Evolutionary conservation across 2,888 invertebrate genomes (phyloP).

Genomic region (Neria commutata): DNA sequence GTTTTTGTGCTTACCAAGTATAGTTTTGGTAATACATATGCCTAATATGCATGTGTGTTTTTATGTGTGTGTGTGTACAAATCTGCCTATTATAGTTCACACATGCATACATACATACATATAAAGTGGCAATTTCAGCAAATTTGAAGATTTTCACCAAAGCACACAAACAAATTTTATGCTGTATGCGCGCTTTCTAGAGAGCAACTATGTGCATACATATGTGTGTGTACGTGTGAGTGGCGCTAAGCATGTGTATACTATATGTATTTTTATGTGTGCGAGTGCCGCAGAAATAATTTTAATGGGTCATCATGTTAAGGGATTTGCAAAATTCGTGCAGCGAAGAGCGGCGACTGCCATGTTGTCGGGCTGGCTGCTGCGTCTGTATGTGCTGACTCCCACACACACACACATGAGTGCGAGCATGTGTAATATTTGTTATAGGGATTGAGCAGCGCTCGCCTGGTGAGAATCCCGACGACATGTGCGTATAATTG

Average conservation of each 20-base stretch:
- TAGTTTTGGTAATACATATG: neutral
- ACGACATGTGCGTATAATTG: conserved; percentile 54
- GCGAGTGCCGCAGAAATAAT: conserved; percentile 34
- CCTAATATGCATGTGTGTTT: neutral
- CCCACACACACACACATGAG: no score
- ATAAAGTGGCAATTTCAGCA: conserved; percentile 9
- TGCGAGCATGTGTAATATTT: neutral
- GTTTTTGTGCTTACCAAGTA: neutral
- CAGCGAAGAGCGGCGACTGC: neutral
- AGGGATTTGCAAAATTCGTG: conserved; percentile 47
- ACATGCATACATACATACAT: neutral
- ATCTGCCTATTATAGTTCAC: neutral
- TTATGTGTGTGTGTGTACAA: neutral
- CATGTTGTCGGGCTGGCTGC: neutral
- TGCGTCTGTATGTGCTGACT: conserved; percentile 5
- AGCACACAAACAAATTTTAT: neutral
- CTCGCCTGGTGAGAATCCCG: no score
- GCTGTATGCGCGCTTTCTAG: neutral
- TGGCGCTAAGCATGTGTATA: no score
- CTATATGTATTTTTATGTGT: no score
- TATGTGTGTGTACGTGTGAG: no score
- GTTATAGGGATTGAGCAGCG: no score
- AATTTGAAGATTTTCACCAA: conserved; percentile 10
- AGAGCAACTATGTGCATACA: no score
- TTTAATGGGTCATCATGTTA: conserved; percentile 55